Evolutionary conservation across 2,888 invertebrate species (phyloP), one percentile per base, ranked within the genome.

Genomic region (Leuctra nigra): DNA sequence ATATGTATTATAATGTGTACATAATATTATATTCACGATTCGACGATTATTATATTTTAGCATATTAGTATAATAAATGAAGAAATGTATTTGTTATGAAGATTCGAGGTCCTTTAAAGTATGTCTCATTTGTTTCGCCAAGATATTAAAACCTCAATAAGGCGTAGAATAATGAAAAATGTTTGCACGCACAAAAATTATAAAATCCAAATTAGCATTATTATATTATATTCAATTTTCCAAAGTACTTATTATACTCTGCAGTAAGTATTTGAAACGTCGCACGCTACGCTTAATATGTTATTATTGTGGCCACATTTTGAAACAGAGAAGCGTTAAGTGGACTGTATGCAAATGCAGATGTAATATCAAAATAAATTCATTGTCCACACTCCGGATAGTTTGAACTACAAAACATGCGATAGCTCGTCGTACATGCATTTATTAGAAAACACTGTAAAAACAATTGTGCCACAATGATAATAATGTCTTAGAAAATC

Each of bases 1-100:
- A 35, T 35, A 50, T 18, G 9, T 6, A 13, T 6, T 44, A 23
- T 44, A 44, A 33, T 50, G 11, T 50, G 20, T 11, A 33, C 29
- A 33, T 22, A 50, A 16, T 20, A 50, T 50, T 29, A 35, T 50
- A 50, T 50, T 50, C 50, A 50, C 33, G 22, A 50, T 50, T 41
- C 11, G 20, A 50, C 20, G 16, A 35, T 50, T 50, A 35, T 50
- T 35, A 50, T 33, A 35, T 18, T 11, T 44, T 44, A 44, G 20
- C 44, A 44, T n/a, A 44, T 4, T 6, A 44, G 20, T 23, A 20
- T 22, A 4, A 22, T 18, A n/a, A 22, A 18, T 13, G 9, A 41
- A 16, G 4, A 41, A n/a, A 16, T 20, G n/a, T 50, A 22, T 50
- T 35, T 35, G 47, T 47, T 47, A 24, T 24, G 11, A 14, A 47